Base-by-base conservation (phyloP, 1,140 invertebrate genomes). In the Tenebrio molitor region DNA sequence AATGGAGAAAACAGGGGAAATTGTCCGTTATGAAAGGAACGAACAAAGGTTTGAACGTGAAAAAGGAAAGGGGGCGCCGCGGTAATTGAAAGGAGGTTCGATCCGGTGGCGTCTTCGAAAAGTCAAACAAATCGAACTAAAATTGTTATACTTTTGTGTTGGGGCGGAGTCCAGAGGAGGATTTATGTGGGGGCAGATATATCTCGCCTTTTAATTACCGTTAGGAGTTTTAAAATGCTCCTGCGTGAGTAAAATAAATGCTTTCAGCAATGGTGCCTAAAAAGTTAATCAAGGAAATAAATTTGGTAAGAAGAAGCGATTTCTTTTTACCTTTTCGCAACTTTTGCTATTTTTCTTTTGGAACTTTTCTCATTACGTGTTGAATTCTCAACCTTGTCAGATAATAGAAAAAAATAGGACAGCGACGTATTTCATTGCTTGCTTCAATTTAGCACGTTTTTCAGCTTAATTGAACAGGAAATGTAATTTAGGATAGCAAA, bases 211-310 rank as follows among this genome's bases (percentile, higher is more conserved):
- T 58, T 58, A 58, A 58, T 58, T 58, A 58, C 50, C n/a, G 21
- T n/a, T 8, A 21, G 50, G 29, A 58, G 21, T 58, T 50, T 58
- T 58, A 58, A 58, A 29, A 58, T 58, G 29, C 50, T 66, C 21
- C 36, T 67, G 46, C 64, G 41, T 36, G 67, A 68, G 64, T 50
- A 36, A 65, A 68, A 72, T 74, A 74, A 74, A 74, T 74, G 73
- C 71, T 72, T 74, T 62, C 63, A 39, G 53, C 66, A 72, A 58
- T 72, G 72, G 39, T 33, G 50, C 58, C 19, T 67, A 72, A 74
- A 76, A 74, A 76, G 73, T 74, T 76, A 72, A 76, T 76, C 75
- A 72, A 75, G 74, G 68, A 76, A 74, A 74, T 76, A 74, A 74
- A 76, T 76, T 76, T 69, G 66, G 58, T 72, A 41, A 63, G 65